phyloP scores from a whole-genome alignment of 1,140 invertebrate genomes.

The Drosophila parabipectinata region DNA sequence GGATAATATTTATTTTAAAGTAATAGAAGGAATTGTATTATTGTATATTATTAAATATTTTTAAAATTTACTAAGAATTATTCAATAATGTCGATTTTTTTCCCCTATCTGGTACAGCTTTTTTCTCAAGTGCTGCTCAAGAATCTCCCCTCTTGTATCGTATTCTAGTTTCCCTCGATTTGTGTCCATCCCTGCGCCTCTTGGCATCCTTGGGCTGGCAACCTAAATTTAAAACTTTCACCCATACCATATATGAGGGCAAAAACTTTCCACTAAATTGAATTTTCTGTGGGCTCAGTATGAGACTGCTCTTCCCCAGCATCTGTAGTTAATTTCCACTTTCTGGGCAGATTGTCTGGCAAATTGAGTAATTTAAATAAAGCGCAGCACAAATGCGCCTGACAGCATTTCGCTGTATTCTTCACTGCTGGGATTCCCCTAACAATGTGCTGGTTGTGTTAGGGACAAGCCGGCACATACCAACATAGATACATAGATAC shows the following conservation, averaged over 20 bases:
- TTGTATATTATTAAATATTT: too few relatives aligned
- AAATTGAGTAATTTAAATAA: slow-evolving; percentile 75
- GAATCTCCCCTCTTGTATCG: slow-evolving; percentile 6
- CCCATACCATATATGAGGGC: slow-evolving; percentile 3
- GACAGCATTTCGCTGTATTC: slow-evolving; percentile 20
- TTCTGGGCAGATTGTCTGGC: slow-evolving; percentile 49
- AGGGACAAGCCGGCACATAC: slow-evolving; percentile 40
- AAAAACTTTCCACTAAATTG: slow-evolving; percentile 53
- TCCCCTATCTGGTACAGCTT: not conserved
- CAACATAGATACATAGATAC: slow-evolving; percentile 12
- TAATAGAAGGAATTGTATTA: not conserved
- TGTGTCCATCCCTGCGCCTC: slow-evolving; percentile 20
- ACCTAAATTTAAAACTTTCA: slow-evolving; percentile 52
- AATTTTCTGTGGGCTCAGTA: slow-evolving; percentile 36
- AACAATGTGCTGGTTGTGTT: slow-evolving; percentile 35
- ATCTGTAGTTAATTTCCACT: slow-evolving; percentile 63
- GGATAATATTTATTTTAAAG: not conserved
- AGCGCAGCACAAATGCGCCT: slow-evolving; percentile 50
- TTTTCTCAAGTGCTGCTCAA: slow-evolving; percentile 3
- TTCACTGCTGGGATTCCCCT: slow-evolving; percentile 22
- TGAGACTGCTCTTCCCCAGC: slow-evolving; percentile 5
- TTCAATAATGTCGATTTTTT: not conserved
- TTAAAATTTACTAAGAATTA: not conserved
- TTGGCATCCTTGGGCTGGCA: slow-evolving; percentile 26
- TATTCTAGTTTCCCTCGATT: slow-evolving; percentile 21